phyloP scores from a whole-genome alignment of 2,888 invertebrate genomes.

The Lasioglossum calceatum region DNA sequence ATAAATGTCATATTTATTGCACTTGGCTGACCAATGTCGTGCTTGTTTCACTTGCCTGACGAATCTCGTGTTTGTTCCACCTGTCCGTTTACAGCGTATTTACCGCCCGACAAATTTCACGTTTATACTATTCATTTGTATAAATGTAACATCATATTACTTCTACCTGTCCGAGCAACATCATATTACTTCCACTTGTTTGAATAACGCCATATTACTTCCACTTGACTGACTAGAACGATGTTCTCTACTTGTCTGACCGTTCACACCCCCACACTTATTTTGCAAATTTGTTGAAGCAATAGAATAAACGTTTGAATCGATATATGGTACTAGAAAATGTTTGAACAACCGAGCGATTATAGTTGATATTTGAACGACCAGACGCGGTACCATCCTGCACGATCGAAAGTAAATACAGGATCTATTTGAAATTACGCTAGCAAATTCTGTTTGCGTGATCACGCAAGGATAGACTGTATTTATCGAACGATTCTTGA shows the following conservation, averaged over 20 bases:
- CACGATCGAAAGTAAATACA: not conserved
- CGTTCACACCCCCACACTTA: not conserved
- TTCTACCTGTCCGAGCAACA: too few relatives aligned
- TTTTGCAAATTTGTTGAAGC: not conserved
- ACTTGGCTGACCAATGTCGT: not conserved
- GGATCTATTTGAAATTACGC: not conserved
- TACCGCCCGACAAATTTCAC: not conserved
- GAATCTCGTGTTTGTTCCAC: not conserved
- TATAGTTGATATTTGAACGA: not conserved
- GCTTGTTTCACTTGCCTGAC: not conserved
- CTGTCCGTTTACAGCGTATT: not conserved
- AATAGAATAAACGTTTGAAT: too few relatives aligned
- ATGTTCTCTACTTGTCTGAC: not conserved
- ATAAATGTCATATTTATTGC: not conserved
- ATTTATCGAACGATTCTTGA: not conserved
- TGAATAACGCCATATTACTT: too few relatives aligned
- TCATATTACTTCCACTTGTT: too few relatives aligned
- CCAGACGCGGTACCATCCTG: not conserved
- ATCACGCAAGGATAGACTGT: not conserved
- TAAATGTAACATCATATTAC: too few relatives aligned
- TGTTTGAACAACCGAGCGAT: too few relatives aligned
- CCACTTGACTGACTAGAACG: not conserved
- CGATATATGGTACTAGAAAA: too few relatives aligned
- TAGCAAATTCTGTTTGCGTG: not conserved
- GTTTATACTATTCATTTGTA: too few relatives aligned